phyloP scores from a whole-genome alignment of 2,113 vertebrate species.

The Lepus europaeus region DNA sequence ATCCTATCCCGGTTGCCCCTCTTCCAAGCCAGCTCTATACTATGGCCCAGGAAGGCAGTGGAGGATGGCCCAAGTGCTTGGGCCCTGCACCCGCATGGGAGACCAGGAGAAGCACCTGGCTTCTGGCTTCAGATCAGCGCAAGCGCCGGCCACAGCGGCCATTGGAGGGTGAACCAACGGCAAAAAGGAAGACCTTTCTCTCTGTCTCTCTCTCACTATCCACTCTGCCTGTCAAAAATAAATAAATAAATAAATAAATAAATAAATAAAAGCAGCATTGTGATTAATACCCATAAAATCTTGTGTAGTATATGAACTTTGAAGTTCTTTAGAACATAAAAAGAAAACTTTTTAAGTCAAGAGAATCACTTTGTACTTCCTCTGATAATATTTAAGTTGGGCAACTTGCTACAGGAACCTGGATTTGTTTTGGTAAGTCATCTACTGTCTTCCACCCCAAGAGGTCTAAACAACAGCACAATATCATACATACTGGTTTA shows the following conservation, averaged over 20 bases:
- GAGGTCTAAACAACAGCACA: not conserved
- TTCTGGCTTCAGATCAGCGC: too few species aligned
- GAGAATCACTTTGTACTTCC: not conserved
- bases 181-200: too few species aligned
- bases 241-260: not conserved
- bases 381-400: not conserved
- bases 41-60: too few species aligned
- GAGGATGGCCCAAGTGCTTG: too few species aligned
- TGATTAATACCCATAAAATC: not conserved
- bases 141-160: too few species aligned
- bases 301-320: not conserved
- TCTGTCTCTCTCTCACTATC: too few species aligned
- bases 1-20: too few species aligned
- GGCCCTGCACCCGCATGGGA: too few species aligned
- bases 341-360: not conserved
- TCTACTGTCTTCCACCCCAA: not conserved
- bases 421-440: not conserved
- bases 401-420: not conserved
- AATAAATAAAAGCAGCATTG: not conserved
- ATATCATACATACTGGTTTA: not conserved
- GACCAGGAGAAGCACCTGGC: too few species aligned
- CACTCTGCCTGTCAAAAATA: too few species aligned
- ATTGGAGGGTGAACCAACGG: too few species aligned
- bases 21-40: too few species aligned
- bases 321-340: not conserved